Base-by-base conservation (phyloP, 2,888 invertebrate genomes). In the Linnaemya tessellans region DNA sequence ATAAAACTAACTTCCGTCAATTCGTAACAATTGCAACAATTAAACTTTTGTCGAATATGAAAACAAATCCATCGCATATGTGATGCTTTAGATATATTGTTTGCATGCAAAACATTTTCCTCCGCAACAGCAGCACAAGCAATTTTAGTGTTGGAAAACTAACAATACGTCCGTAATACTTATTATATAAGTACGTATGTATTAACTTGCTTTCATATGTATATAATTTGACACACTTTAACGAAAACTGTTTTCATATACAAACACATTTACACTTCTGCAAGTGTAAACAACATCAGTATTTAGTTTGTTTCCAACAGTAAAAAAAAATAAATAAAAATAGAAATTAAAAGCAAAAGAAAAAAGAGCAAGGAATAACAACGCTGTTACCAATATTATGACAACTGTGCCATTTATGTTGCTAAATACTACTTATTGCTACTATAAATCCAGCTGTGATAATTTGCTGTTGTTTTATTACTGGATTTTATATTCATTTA, bases 381-480 rank as follows among this genome's bases (percentile, higher is more conserved):
- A 80, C 58, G 58, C 20, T 75, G 70, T 75, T 41, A 70, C 54
- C 71, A 75, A 67, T 78, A 68, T 75, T 81, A 74, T 74, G 67
- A 73, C 73, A 80, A 62, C 68, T 70, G 54, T 80, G 67, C 13
- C 68, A 78, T 56, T 81, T 68, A 58, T 80, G 62, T 67, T 77
- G 38, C 67, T 73, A 77, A 70, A 60, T 67, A 60, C 60, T 73
- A 70, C 65, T 65, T 80, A 80, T 49, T 75, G 64, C 58, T 67
- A 67, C 46, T 77, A 46, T 38, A 46, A 62, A 60, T 80, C 82
- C 80, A 75, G 85, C 82, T 83, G 85, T 73, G 82, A 83, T 80
- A 80, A 86, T 80, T 86, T 82, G 82, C 60, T 83, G 58, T 65
- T 74, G 70, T 68, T 81, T 79, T 85, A 70, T 81, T 81, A 78